Conservation (phyloP, 2,797 vertebrate genomes). For the Catharus ustulatus region DNA sequence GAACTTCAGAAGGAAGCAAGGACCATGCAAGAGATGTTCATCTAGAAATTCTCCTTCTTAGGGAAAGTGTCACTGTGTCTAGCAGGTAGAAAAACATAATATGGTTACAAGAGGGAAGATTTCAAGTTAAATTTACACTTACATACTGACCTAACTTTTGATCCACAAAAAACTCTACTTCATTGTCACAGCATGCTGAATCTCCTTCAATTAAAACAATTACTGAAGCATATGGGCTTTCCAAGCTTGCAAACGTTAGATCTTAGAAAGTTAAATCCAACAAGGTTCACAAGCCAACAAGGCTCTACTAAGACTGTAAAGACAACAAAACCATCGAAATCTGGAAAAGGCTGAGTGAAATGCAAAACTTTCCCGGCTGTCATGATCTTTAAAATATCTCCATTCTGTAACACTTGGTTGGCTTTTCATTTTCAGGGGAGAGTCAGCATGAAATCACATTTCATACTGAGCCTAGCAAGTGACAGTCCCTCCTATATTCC, state of each 20-base stretch:
- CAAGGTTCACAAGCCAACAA: not conserved
- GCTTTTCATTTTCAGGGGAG: conserved; percentile 24
- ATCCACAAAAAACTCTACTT: not conserved
- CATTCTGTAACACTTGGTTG: not conserved
- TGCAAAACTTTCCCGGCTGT: not conserved
- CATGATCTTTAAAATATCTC: conserved; percentile 32
- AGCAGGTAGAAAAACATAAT: not conserved
- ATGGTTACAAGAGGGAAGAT: not conserved
- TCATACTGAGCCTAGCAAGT: conserved; percentile 36
- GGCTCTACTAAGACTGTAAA: not conserved
- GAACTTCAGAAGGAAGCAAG: not conserved
- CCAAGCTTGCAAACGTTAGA: not conserved
- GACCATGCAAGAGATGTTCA: not conserved
- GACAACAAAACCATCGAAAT: not conserved
- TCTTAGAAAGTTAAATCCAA: not conserved
- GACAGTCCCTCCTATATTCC: conserved; percentile 55
- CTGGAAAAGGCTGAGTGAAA: not conserved
- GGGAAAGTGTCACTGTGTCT: not conserved
- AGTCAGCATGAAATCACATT: conserved; percentile 60
- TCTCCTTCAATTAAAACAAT: not conserved
- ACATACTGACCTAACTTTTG: not conserved
- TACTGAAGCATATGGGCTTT: not conserved
- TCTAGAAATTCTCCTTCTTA: not conserved
- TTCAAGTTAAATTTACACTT: not conserved
- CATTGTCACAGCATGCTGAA: not conserved